Percentiles rank a stretch among this genome's conserved stretches.
Evolutionary conservation across 2,797 vertebrate species (phyloP).

Genomic region (Taeniopygia guttata): DNA sequence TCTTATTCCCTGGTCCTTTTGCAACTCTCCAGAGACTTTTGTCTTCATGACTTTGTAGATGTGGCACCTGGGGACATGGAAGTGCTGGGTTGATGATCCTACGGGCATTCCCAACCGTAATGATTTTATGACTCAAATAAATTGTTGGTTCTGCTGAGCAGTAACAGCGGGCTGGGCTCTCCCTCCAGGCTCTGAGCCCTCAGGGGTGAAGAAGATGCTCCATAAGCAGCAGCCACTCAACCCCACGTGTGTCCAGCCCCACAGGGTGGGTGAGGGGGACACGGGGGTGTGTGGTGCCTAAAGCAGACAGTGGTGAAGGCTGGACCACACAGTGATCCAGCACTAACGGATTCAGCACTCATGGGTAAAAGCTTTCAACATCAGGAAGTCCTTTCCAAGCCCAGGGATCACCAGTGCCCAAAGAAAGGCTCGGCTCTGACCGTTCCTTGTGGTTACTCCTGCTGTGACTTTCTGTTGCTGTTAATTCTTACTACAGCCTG

Average conservation of each 20-base stretch:
- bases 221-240: not conserved
- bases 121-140: not conserved
- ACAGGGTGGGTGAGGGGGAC: not conserved
- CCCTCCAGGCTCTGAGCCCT: not conserved
- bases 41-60: too few relatives aligned
- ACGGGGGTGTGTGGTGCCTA: rapidly evolving
- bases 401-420: not conserved
- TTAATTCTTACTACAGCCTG: not conserved
- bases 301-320: not conserved
- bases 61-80: not conserved
- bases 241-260: rapidly evolving
- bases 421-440: rapidly evolving
- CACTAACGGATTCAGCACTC: not conserved
- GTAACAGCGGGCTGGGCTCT: not conserved
- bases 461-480: not conserved
- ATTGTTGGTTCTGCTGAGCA: not conserved
- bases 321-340: not conserved
- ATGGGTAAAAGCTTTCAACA: not conserved
- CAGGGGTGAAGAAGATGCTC: not conserved
- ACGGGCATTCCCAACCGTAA: not conserved
- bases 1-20: not conserved
- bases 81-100: not conserved
- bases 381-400: not conserved
- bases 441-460: rapidly evolving
- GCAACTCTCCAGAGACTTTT: not conserved